These are phyloP conservation scores for Andrena marginata DNA, from an alignment of 2,888 invertebrate genomes.

Conservation along the genomic window DNA sequence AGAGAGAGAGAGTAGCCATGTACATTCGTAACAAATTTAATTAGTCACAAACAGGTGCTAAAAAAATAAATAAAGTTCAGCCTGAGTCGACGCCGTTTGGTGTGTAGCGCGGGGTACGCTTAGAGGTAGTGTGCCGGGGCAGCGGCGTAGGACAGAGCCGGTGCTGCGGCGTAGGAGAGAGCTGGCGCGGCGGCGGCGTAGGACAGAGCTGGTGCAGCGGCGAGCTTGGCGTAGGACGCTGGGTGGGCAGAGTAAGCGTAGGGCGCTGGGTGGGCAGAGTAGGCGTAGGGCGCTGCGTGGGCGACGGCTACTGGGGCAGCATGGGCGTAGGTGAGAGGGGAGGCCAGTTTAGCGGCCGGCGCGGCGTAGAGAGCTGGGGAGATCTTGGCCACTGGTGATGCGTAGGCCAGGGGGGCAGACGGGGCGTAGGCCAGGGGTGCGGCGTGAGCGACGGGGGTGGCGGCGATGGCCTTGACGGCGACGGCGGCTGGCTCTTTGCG, in stretches of 20 bases:
- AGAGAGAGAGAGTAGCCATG: not conserved
- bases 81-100: slow-evolving; percentile 64
- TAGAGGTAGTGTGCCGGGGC: slow-evolving; percentile 57
- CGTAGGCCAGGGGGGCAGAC: slow-evolving; percentile 85
- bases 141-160: slow-evolving; percentile 60
- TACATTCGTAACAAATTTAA: slow-evolving; percentile 67
- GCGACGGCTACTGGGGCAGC: slow-evolving; percentile 74
- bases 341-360: slow-evolving; percentile 20
- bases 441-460: slow-evolving; percentile 57
- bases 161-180: slow-evolving; percentile 56
- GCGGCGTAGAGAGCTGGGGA: slow-evolving; percentile 59
- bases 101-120: slow-evolving; percentile 2
- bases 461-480: slow-evolving; percentile 85
- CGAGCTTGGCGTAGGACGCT: slow-evolving; percentile 33
- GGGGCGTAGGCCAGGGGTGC: slow-evolving; percentile 80
- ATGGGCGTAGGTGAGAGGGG: slow-evolving; percentile 40
- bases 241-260: slow-evolving; percentile 54
- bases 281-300: slow-evolving; percentile 77
- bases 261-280: slow-evolving; percentile 58
- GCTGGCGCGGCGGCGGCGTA: slow-evolving; percentile 37
- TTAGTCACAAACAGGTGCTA: slow-evolving; percentile 65
- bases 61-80: slow-evolving; percentile 73
- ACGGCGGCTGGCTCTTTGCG: slow-evolving; percentile 79
- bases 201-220: not conserved
- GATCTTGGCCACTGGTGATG: slow-evolving; percentile 77